Percentiles rank a stretch among this genome's conserved stretches.
These are phyloP conservation scores for Melipona bicolor DNA, from an alignment of 2,888 invertebrate genomes.

Conservation along the genomic window DNA sequence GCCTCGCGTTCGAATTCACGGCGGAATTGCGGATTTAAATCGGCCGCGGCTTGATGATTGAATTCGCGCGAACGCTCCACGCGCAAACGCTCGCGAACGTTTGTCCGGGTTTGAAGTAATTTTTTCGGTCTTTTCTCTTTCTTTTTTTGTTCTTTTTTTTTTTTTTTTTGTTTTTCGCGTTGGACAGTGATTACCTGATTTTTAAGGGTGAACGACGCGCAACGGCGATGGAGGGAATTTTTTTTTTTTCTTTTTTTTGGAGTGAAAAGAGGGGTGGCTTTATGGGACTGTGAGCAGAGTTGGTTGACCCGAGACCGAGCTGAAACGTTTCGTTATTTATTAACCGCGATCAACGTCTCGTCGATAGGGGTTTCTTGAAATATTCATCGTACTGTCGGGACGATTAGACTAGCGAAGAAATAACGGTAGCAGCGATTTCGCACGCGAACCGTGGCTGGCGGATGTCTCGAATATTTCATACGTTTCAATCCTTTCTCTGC, in stretches of 20 bases:
- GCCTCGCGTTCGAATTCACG: no score
- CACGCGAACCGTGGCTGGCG: constrained; percentile 25
- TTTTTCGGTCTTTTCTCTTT: background rate
- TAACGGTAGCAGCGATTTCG: constrained; percentile 6
- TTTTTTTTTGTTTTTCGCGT: background rate
- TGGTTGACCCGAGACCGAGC: constrained; percentile 43
- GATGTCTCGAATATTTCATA: constrained; percentile 6
- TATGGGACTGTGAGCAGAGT: background rate
- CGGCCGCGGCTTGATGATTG: constrained; percentile 5
- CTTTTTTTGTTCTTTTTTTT: background rate
- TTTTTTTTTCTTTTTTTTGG: background rate
- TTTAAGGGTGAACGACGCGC: background rate
- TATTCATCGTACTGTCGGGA: constrained; percentile 45
- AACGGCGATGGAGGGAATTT: background rate
- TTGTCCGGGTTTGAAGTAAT: constrained; percentile 24
- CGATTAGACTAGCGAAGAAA: constrained; percentile 41
- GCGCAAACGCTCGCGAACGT: background rate
- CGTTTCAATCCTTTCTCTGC: background rate
- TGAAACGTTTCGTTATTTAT: constrained; percentile 45
- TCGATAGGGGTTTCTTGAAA: constrained; percentile 40
- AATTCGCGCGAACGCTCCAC: constrained; percentile 6
- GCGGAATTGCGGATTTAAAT: background rate
- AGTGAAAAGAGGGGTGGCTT: background rate
- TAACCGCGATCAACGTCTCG: constrained; percentile 57
- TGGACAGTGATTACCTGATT: background rate